phyloP scores from a whole-genome alignment of 2,888 invertebrate species.

The Horisme vitalbata region DNA sequence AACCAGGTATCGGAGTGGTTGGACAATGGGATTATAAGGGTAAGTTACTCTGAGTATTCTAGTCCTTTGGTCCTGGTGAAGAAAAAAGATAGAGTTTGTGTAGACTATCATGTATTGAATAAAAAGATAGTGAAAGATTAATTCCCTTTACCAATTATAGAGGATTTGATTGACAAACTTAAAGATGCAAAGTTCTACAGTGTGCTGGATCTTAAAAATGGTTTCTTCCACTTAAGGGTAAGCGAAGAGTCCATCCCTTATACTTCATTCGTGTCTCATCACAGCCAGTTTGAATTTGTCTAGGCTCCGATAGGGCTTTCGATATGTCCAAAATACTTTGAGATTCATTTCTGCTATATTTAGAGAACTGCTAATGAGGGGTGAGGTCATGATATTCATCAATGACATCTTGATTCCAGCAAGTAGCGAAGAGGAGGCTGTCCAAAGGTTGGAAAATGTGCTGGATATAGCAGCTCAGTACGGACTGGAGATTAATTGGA shows the following conservation, averaged over 20 bases:
- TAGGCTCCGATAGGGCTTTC: too few relatives aligned
- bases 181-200: conserved; percentile 13
- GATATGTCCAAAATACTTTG: too few relatives aligned
- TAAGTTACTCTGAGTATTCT: too few relatives aligned
- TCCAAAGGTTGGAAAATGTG: background rate
- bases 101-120: too few relatives aligned
- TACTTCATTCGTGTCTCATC: conserved; percentile 24
- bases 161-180: conserved; percentile 4
- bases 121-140: too few relatives aligned
- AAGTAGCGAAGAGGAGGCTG: conserved; percentile 20
- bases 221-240: conserved; percentile 20
- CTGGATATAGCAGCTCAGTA: conserved; percentile 1
- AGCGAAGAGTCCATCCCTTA: conserved; percentile 17
- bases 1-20: too few relatives aligned
- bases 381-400: conserved; percentile 30
- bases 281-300: conserved; percentile 28
- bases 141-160: background rate
- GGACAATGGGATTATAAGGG: too few relatives aligned
- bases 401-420: conserved; percentile 36
- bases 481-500: background rate
- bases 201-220: conserved; percentile 25
- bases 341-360: conserved; percentile 23
- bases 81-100: background rate
- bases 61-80: background rate
- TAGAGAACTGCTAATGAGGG: conserved; percentile 25